Conservation (phyloP, 2,888 invertebrate species). For the Scaptomyza parva region DNA sequence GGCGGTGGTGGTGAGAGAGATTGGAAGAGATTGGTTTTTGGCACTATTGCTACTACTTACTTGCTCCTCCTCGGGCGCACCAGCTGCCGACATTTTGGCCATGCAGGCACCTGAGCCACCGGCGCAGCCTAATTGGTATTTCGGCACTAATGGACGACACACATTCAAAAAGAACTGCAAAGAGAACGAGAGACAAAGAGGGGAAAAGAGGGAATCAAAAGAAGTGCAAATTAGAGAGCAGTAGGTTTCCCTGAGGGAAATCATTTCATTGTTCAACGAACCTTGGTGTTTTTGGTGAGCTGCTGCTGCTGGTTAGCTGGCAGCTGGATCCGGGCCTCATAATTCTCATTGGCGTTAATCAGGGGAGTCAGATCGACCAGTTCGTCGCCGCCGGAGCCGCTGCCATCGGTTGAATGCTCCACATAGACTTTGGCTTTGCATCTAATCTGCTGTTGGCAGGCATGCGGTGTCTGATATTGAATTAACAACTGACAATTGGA, state of each 20-base stretch:
- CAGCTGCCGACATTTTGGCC: slow-evolving; percentile 77
- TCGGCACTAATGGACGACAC: slow-evolving; percentile 84
- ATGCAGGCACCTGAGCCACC: slow-evolving; percentile 84
- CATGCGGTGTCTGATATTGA: slow-evolving; percentile 84
- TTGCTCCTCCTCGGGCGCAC: slow-evolving; percentile 83
- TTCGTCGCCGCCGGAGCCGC: slow-evolving; percentile 63
- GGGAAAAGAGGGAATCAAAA: no score
- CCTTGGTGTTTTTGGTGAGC: slow-evolving; percentile 81
- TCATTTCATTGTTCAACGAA: slow-evolving; percentile 59
- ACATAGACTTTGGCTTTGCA: slow-evolving; percentile 80
- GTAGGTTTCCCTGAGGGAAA: slow-evolving; percentile 59
- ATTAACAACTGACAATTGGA: slow-evolving; percentile 84
- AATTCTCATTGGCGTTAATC: slow-evolving; percentile 83
- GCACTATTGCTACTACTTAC: slow-evolving; percentile 66
- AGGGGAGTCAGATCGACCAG: slow-evolving; percentile 83
- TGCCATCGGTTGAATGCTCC: slow-evolving; percentile 68
- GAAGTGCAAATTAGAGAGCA: slow-evolving; percentile 41
- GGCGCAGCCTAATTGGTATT: slow-evolving; percentile 83
- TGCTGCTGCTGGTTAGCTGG: slow-evolving; percentile 69
- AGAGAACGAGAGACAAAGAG: slow-evolving; percentile 35
- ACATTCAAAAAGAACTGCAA: slow-evolving; percentile 84
- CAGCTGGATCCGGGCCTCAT: slow-evolving; percentile 82
- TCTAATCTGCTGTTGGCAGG: slow-evolving; percentile 83
- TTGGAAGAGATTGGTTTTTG: neutral
- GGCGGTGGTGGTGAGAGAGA: neutral